These are phyloP conservation scores for Acanthurus leucopareius DNA, from an alignment of 2,797 vertebrate genomes.

Conservation along the genomic window DNA sequence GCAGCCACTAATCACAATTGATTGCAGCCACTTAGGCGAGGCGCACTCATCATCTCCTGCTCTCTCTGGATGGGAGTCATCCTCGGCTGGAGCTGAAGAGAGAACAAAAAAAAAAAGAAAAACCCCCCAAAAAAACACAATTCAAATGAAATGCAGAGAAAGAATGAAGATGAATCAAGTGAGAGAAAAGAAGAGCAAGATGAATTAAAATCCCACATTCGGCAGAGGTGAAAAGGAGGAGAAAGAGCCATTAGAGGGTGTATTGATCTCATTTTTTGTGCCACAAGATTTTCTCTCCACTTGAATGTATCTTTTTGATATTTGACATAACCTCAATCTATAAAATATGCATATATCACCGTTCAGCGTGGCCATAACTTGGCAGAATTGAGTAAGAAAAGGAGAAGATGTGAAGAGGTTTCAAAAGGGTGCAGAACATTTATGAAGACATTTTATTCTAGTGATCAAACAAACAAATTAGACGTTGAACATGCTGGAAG, in stretches of 20 bases:
- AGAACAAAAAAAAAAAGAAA: not conserved
- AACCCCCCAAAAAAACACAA: constrained; percentile 31
- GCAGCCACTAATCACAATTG: constrained; percentile 90
- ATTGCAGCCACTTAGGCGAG: constrained; percentile 91
- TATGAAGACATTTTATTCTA: not conserved
- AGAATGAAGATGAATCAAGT: constrained; percentile 59
- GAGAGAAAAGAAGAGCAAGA: constrained; percentile 20
- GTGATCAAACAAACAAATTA: not conserved
- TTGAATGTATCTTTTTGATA: not conserved
- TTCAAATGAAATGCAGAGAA: constrained; percentile 64
- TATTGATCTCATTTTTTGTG: constrained; percentile 34
- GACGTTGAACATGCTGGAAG: not conserved
- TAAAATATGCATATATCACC: not conserved
- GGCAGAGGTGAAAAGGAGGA: constrained; percentile 35
- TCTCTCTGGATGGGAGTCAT: constrained; percentile 66
- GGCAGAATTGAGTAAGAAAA: not conserved
- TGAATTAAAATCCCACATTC: constrained; percentile 48
- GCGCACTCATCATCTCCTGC: constrained; percentile 74
- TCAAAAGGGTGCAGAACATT: not conserved
- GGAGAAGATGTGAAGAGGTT: too few species aligned
- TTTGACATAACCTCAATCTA: constrained; percentile 6
- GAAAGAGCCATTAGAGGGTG: constrained; percentile 29
- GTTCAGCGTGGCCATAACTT: not conserved
- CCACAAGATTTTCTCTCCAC: not conserved
- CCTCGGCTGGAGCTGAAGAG: constrained; percentile 43